A percentile compares a stretch with the other conserved stretches of the same genome.
phyloP scores from a whole-genome alignment of 2,113 vertebrate species.

The Prietella phreatophila region DNA sequence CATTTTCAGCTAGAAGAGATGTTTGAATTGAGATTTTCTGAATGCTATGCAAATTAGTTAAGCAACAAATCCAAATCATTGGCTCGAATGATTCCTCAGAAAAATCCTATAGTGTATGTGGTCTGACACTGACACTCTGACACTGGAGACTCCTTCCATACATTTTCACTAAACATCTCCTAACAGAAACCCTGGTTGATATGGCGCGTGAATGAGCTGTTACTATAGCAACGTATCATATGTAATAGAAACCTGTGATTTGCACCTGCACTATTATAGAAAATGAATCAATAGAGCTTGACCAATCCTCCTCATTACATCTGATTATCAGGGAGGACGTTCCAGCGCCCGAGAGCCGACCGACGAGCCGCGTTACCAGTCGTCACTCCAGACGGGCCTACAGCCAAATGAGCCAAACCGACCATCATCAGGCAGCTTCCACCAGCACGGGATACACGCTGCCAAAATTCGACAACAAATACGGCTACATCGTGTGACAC shows the following conservation, averaged over 20 bases:
- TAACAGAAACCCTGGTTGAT: neutral
- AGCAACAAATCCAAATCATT: neutral
- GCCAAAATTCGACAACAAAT: conserved; percentile 50
- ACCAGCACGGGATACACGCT: conserved; percentile 46
- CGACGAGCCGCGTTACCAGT: conserved; percentile 57
- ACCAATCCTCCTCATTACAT: neutral
- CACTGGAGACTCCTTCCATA: neutral
- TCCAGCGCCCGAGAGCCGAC: conserved; percentile 64
- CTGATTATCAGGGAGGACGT: conserved; percentile 64
- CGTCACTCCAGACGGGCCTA: conserved; percentile 55
- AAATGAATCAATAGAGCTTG: neutral
- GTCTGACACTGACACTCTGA: neutral
- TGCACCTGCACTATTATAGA: neutral
- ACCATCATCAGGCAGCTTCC: conserved; percentile 27
- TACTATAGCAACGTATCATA: neutral
- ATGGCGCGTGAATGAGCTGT: neutral
- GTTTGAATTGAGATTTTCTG: neutral
- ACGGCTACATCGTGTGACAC: conserved; percentile 60
- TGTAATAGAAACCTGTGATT: neutral
- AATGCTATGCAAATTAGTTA: neutral
- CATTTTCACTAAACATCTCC: neutral
- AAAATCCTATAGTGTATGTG: neutral
- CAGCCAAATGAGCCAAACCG: conserved; percentile 42
- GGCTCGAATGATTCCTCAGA: neutral
- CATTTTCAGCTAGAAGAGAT: neutral